Percentiles rank a stretch among this genome's conserved stretches.
Conservation (phyloP, 2,888 invertebrate genomes). For the Andrena praecox region DNA sequence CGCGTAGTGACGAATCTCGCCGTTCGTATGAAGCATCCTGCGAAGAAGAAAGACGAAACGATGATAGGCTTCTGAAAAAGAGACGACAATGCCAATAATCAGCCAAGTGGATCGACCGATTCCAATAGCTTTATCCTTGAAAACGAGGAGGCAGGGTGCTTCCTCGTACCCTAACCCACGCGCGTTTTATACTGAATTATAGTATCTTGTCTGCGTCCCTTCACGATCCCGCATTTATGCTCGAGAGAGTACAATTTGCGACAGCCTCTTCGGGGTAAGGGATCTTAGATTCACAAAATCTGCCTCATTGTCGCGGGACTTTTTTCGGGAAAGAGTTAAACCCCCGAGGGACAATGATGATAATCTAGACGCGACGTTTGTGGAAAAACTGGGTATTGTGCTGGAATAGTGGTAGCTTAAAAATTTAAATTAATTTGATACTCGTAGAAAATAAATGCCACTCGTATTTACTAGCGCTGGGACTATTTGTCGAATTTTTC, state of each 20-base stretch:
- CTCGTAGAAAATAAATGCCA: too few relatives aligned
- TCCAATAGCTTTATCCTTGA: slow-evolving; percentile 77
- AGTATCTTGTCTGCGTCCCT: slow-evolving; percentile 47
- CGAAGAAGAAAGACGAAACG: slow-evolving; percentile 9
- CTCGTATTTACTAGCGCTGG: too few relatives aligned
- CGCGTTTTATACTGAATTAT: slow-evolving; percentile 55
- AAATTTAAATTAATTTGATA: too few relatives aligned
- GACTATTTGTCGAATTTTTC: too few relatives aligned
- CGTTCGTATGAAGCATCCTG: slow-evolving; percentile 4
- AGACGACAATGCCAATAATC: slow-evolving; percentile 83
- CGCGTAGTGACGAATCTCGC: background rate
- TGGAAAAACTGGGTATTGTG: background rate
- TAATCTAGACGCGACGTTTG: slow-evolving; percentile 8
- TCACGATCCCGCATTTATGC: slow-evolving; percentile 61
- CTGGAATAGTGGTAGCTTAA: too few relatives aligned
- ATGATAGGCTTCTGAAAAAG: slow-evolving; percentile 64
- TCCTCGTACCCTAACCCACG: slow-evolving; percentile 38
- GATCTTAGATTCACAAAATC: slow-evolving; percentile 59
- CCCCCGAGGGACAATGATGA: background rate
- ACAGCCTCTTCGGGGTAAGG: slow-evolving; percentile 42
- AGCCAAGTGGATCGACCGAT: slow-evolving; percentile 78
- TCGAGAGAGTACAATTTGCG: slow-evolving; percentile 65
- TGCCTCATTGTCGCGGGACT: slow-evolving; percentile 51
- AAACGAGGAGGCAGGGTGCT: slow-evolving; percentile 50
- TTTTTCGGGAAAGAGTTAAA: slow-evolving; percentile 43